Base-by-base conservation (phyloP, 2,797 vertebrate genomes). In the Phoebastria nigripes region DNA sequence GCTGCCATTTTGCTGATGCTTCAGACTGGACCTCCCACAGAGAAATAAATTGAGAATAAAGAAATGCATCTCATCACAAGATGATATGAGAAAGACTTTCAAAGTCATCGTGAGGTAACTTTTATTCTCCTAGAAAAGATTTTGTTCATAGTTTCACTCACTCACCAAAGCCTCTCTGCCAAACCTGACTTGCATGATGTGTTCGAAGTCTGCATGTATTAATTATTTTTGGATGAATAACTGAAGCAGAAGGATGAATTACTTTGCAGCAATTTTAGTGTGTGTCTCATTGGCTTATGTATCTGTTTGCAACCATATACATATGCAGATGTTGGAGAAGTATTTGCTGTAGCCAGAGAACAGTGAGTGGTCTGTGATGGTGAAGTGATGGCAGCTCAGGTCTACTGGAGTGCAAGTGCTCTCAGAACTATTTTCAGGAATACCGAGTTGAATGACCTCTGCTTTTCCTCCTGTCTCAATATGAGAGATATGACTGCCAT, bases 11-110 rank as follows among this genome's bases (percentile, higher is more conserved):
- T 70, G 7, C 86, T 92, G 76, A 33, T 87, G 47, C 69, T 89
- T 95, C 69, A 65, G 42, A 66, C 55, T 44, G 39, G 62, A 77
- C 47, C 35, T 87, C 91, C 83, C 18, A 25, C 56, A 70, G 92
- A 61, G 90, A 94, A 94, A 73, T 87, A 96, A 94, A 92, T 41
- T 87, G 91, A 80, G 78, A 94, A 80, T 88, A 93, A 92, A 87
- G 63, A 88, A 91, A 86, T 77, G 16, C 58, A 44, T 62, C 79
- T 96, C 81, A 82, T 90, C 90, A 63, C 55, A 73, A 76, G 78
- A 77, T 80, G 31, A 59, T 80, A 67, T 3, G 35, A 76, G 77
- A 89, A 61, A 58, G 47, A 59, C 24, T 85, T 94, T 66, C 81
- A 72, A 92, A 93, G 70, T 72, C 55, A 61, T 26, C 6, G 9